Evolutionary conservation across 92 coral and sea anemone species (phyloP).

Genomic region (Virgularia gustaviana): DNA sequence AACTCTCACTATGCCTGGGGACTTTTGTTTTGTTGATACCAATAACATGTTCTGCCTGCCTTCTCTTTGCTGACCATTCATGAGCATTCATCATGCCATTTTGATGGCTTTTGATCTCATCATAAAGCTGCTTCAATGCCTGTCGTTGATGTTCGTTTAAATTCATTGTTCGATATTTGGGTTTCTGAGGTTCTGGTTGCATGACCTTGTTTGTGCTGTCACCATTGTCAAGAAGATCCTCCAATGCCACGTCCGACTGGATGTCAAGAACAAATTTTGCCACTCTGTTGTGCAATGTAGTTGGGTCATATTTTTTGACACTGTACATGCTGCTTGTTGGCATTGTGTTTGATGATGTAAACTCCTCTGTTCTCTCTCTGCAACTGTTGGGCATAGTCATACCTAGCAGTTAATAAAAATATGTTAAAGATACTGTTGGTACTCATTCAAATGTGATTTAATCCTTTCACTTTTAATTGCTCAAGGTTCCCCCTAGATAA

Average conservation of each 20-base stretch:
- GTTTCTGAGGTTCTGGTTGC: neutral
- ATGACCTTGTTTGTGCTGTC: neutral
- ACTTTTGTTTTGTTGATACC: neutral
- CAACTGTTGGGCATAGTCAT: no score
- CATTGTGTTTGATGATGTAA: no score
- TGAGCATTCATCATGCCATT: slow-evolving; percentile 11
- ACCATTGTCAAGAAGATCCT: slow-evolving; percentile 29
- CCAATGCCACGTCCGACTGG: slow-evolving; percentile 28
- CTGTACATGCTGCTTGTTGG: no score
- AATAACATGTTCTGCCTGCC: neutral
- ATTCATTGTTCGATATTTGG: neutral
- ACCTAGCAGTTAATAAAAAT: no score
- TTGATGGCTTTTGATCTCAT: slow-evolving; percentile 25
- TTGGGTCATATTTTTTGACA: no score
- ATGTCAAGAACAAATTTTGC: slow-evolving; percentile 34
- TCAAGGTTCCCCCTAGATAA: no score
- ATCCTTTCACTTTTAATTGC: no score
- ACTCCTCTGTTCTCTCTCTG: no score
- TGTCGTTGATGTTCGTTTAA: neutral
- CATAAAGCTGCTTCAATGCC: slow-evolving; percentile 7
- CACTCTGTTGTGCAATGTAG: neutral
- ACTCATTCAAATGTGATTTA: no score
- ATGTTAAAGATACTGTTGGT: no score
- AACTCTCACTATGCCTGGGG: neutral
- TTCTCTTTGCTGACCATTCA: slow-evolving; percentile 6